A percentile compares a stretch with the other conserved stretches of the same genome.
These are phyloP conservation scores for Nymphalis urticae DNA, from an alignment of 2,888 invertebrate species.

Conservation along the genomic window DNA sequence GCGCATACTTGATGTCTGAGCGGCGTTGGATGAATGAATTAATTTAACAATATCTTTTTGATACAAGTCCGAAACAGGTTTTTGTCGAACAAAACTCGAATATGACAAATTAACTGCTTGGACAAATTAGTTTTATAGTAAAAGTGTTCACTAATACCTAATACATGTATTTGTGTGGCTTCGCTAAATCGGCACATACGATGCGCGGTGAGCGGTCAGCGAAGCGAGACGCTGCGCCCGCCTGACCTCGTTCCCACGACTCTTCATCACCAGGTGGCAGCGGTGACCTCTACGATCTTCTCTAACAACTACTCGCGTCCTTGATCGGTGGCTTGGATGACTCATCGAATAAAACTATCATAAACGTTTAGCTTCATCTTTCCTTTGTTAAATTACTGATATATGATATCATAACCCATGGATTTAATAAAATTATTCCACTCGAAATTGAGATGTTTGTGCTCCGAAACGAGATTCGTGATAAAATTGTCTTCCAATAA, in stretches of 20 bases:
- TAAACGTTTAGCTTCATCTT: slow-evolving; percentile 2
- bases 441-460: too few species aligned
- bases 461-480: too few species aligned
- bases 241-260: slow-evolving; percentile 77
- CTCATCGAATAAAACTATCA: slow-evolving; percentile 1
- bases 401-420: too few species aligned
- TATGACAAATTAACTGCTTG: background rate
- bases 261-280: slow-evolving; percentile 44
- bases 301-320: slow-evolving; percentile 42
- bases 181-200: slow-evolving; percentile 41
- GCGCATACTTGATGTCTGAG: too few species aligned
- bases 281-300: slow-evolving; percentile 53
- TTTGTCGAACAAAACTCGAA: background rate
- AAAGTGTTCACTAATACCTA: slow-evolving; percentile 34
- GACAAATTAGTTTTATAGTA: slow-evolving; percentile 15
- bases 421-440: too few species aligned
- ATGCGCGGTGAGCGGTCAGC: slow-evolving; percentile 50
- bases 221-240: slow-evolving; percentile 71
- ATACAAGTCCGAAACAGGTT: background rate
- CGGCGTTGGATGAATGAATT: background rate
- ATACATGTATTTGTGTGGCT: slow-evolving; percentile 33
- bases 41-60: background rate
- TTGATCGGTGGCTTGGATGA: slow-evolving; percentile 31
- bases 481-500: background rate
- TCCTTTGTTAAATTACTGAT: background rate